phyloP scores from a whole-genome alignment of 2,113 vertebrate genomes.

The Lagenorhynchus albirostris region DNA sequence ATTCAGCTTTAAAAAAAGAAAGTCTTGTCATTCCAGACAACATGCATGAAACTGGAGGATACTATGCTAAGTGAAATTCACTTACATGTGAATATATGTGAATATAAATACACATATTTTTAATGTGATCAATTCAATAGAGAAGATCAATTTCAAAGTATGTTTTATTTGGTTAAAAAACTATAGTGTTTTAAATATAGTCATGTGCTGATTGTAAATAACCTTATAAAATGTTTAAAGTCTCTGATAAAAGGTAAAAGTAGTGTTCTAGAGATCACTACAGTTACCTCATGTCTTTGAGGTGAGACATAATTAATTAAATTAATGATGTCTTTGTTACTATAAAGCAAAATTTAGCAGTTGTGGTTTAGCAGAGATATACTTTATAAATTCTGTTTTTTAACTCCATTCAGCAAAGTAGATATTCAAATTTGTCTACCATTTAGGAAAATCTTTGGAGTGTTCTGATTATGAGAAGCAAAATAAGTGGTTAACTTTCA shows the following conservation, averaged over 20 bases:
- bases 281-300: neutral
- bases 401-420: neutral
- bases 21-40: neutral
- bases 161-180: conserved; percentile 3
- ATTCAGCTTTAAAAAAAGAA: neutral
- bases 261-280: neutral
- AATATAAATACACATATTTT: neutral
- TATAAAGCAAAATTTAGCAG: neutral
- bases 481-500: neutral
- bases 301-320: neutral
- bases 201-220: neutral
- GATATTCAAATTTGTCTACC: neutral
- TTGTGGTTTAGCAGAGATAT: neutral
- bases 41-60: neutral
- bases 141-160: neutral
- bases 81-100: neutral
- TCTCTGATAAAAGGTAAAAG: neutral
- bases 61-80: neutral
- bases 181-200: neutral
- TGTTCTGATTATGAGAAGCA: neutral
- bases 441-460: neutral
- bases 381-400: neutral
- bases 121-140: neutral
- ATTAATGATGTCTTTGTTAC: neutral
- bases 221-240: neutral